Conservation (phyloP, 2,113 vertebrate species). For the Chascanopsetta lugubris region DNA sequence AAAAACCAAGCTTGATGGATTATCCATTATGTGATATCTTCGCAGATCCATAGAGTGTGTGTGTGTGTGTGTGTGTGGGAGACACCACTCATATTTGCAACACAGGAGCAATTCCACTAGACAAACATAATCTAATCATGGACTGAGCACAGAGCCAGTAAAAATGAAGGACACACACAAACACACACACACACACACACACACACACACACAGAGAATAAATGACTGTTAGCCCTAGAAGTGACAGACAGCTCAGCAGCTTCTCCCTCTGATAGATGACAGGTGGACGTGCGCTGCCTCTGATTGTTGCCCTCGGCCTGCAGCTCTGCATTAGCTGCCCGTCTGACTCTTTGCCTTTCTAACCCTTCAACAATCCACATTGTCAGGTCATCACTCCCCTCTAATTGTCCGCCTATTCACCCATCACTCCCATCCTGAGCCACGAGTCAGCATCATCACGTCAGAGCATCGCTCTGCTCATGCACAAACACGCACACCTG, state of each 20-base stretch:
- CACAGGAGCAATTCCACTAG: slow-evolving; percentile 40
- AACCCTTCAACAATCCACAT: slow-evolving; percentile 44
- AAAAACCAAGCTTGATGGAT: slow-evolving; percentile 7
- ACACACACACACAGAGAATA: background rate
- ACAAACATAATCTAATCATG: slow-evolving; percentile 47
- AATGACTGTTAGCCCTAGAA: slow-evolving; percentile 34
- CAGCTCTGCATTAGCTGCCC: slow-evolving; percentile 50
- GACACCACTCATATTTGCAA: background rate
- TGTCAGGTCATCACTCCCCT: slow-evolving; percentile 30
- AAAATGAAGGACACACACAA: slow-evolving; percentile 11
- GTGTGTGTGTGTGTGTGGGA: slow-evolving; percentile 7
- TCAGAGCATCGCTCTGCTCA: slow-evolving; percentile 2
- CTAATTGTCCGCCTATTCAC: slow-evolving; percentile 44
- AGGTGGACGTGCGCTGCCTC: slow-evolving; percentile 22
- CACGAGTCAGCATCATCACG: slow-evolving; percentile 14
- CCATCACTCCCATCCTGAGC: slow-evolving; percentile 16
- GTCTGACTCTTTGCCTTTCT: slow-evolving; percentile 53
- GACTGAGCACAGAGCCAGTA: slow-evolving; percentile 1
- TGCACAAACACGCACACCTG: slow-evolving; percentile 4
- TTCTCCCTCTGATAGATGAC: slow-evolving; percentile 46
- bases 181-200: slow-evolving; percentile 11
- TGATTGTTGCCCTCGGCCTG: slow-evolving; percentile 39
- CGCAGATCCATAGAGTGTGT: slow-evolving; percentile 9
- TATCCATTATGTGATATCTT: slow-evolving; percentile 23
- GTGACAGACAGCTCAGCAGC: slow-evolving; percentile 54